Evolutionary conservation across 2,797 vertebrate species (phyloP).

Genomic region (Danio tinwini): DNA sequence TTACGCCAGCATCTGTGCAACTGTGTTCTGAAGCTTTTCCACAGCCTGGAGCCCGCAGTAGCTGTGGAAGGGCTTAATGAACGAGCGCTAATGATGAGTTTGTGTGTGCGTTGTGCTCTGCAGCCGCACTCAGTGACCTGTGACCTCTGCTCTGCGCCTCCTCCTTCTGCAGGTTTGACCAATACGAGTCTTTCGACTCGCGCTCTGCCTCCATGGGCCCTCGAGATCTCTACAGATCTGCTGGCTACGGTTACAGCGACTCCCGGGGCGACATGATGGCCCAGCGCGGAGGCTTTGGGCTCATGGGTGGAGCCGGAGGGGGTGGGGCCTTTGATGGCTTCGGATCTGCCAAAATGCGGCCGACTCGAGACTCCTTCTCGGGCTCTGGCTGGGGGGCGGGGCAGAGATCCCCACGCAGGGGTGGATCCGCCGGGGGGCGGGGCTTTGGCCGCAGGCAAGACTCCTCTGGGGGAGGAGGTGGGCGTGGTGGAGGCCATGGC

Average conservation of each 20-base stretch:
- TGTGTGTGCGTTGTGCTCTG: background rate
- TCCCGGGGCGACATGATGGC: slow-evolving; percentile 83
- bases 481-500: slow-evolving; percentile 76
- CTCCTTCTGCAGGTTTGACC: slow-evolving; percentile 87
- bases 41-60: slow-evolving; percentile 16
- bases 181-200: slow-evolving; percentile 92
- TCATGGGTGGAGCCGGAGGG: slow-evolving; percentile 73
- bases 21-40: slow-evolving; percentile 33
- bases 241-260: slow-evolving; percentile 88
- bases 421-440: slow-evolving; percentile 80
- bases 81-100: slow-evolving; percentile 10
- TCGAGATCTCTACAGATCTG: slow-evolving; percentile 90
- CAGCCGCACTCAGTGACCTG: background rate
- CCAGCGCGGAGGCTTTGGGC: slow-evolving; percentile 82
- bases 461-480: slow-evolving; percentile 78
- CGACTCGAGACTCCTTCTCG: slow-evolving; percentile 82
- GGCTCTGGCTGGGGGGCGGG: slow-evolving; percentile 81
- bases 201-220: slow-evolving; percentile 82
- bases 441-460: slow-evolving; percentile 81
- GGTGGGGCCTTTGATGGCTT: slow-evolving; percentile 74
- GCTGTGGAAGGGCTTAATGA: slow-evolving; percentile 52
- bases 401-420: slow-evolving; percentile 81
- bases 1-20: slow-evolving; percentile 38
- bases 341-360: slow-evolving; percentile 85
- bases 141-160: slow-evolving; percentile 65